Evolutionary conservation across 2,888 invertebrate species (phyloP).

Genomic region (Gastracanthus pulcherrimus): DNA sequence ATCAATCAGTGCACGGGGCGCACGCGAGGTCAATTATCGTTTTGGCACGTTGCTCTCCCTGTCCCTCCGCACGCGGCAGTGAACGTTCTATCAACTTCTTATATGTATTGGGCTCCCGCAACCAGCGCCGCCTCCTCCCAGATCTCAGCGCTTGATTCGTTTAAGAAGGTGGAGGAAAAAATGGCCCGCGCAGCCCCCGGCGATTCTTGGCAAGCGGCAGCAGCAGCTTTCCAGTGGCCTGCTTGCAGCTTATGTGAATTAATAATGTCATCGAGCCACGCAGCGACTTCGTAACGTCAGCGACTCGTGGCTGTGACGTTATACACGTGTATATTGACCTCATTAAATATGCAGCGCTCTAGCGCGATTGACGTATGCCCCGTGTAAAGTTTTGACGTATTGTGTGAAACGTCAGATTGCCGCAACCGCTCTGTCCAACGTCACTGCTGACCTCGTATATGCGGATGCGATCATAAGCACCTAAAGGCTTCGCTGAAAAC

Average conservation of each 20-base stretch:
- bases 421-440: background rate
- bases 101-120: too few species aligned
- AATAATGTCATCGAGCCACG: constrained; percentile 1
- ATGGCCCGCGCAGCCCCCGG: too few species aligned
- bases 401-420: constrained; percentile 15
- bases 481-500: background rate
- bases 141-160: background rate
- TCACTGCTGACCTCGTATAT: background rate
- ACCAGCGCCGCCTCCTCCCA: too few species aligned
- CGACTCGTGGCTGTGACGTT: constrained; percentile 2
- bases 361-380: background rate
- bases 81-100: too few species aligned
- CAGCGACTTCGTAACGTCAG: background rate
- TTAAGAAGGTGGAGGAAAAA: background rate
- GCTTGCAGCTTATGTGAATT: background rate
- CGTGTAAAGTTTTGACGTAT: constrained; percentile 29
- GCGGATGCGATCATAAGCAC: background rate
- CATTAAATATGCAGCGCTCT: constrained; percentile 5
- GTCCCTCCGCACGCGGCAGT: background rate
- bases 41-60: background rate
- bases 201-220: background rate
- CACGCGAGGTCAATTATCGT: constrained; percentile 12
- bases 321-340: background rate
- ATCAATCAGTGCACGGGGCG: constrained; percentile 8
- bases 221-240: background rate